These are phyloP conservation scores for Ataeniobius toweri DNA, from an alignment of 2,797 vertebrate species.

Conservation along the genomic window DNA sequence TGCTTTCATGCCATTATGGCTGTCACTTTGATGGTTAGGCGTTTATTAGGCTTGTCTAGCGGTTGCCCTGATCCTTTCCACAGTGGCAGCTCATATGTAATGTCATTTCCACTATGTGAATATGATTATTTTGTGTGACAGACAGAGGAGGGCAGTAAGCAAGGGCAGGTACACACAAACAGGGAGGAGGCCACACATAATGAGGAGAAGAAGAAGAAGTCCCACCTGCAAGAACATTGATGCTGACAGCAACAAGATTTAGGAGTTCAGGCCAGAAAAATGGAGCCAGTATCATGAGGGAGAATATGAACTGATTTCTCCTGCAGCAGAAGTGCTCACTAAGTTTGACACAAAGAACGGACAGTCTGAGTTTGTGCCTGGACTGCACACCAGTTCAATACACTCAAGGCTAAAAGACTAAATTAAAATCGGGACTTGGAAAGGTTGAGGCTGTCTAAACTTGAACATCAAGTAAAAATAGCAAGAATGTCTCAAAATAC, in stretches of 20 bases:
- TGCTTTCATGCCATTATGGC: constrained; percentile 49
- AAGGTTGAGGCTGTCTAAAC: neutral
- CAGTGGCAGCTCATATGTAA: constrained; percentile 52
- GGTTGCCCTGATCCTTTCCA: constrained; percentile 53
- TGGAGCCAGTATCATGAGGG: constrained; percentile 13
- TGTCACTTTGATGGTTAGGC: constrained; percentile 55
- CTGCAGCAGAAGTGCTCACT: constrained; percentile 24
- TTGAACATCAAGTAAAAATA: neutral
- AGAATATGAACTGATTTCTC: neutral
- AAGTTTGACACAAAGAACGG: constrained; percentile 6
- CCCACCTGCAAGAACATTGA: constrained; percentile 20
- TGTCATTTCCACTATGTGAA: constrained; percentile 59
- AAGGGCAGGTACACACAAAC: constrained; percentile 63
- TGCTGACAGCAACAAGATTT: constrained; percentile 40
- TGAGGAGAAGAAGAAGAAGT: constrained; percentile 40
- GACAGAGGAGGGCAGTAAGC: constrained; percentile 58
- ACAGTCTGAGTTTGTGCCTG: neutral
- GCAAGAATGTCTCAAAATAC: neutral
- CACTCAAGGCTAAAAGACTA: neutral
- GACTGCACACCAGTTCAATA: constrained; percentile 2
- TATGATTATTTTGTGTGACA: constrained; percentile 54
- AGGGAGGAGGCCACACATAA: constrained; percentile 57
- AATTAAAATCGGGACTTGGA: neutral
- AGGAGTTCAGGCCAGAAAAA: constrained; percentile 24
- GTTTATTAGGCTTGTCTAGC: constrained; percentile 59